A percentile compares a stretch with the other conserved stretches of the same genome.
Conservation (phyloP, 2,113 vertebrate genomes). For the Ptyas mucosa region DNA sequence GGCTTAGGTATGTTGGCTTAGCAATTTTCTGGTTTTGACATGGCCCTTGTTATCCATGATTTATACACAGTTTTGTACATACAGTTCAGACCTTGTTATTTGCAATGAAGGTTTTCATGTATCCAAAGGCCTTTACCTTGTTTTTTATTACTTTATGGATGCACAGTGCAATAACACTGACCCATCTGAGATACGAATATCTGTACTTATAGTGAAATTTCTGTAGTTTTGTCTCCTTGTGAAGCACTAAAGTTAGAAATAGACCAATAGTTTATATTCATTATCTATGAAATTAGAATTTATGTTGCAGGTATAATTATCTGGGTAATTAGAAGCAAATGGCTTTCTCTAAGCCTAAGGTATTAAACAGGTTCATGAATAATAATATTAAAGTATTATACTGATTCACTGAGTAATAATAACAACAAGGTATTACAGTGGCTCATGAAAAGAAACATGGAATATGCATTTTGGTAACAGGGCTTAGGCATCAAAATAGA, state of each 20-base stretch:
- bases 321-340: background rate
- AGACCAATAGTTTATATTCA: background rate
- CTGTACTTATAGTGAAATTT: background rate
- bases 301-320: background rate
- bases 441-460: background rate
- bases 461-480: background rate
- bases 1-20: background rate
- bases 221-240: background rate
- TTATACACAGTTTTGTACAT: background rate
- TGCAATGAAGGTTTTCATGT: background rate
- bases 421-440: background rate
- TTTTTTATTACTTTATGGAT: background rate
- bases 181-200: background rate
- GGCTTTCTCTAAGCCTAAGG: background rate
- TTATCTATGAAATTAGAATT: background rate
- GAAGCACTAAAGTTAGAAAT: background rate
- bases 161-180: background rate
- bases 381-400: background rate
- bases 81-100: background rate
- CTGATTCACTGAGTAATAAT: background rate
- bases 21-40: background rate
- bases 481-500: background rate
- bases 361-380: background rate
- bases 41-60: background rate
- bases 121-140: background rate